Evolutionary conservation across 2,888 invertebrate genomes (phyloP).

Genomic region (Zhuqinia jingwanae): DNA sequence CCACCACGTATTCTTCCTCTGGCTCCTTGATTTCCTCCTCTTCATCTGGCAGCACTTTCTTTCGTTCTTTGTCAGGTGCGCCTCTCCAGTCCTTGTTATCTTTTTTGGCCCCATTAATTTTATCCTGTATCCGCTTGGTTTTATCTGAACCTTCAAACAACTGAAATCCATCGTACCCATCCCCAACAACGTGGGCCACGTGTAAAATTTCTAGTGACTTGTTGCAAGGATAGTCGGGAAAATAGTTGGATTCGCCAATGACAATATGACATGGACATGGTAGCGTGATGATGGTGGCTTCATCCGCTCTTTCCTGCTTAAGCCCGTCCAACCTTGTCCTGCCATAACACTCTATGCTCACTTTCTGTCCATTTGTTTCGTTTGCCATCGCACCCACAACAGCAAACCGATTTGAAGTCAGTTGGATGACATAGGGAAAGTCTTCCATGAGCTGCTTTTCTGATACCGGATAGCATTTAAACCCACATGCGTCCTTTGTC

Average conservation of each 20-base stretch:
- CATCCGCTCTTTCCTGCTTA: constrained; percentile 41
- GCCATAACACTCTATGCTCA: constrained; percentile 35
- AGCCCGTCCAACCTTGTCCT: constrained; percentile 20
- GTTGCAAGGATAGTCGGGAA: constrained; percentile 47
- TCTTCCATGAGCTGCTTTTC: constrained; percentile 7
- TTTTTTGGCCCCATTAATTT: constrained; percentile 9
- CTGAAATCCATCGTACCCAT: constrained; percentile 16
- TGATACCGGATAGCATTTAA: constrained; percentile 30
- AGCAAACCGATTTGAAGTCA: constrained; percentile 50
- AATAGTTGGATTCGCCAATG: constrained; percentile 18
- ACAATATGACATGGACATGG: constrained; percentile 49
- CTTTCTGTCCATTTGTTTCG: constrained; percentile 37
- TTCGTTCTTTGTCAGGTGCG: background rate
- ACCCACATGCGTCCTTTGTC: constrained; percentile 37
- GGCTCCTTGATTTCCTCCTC: background rate
- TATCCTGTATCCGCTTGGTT: constrained; percentile 2
- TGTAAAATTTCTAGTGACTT: constrained; percentile 45
- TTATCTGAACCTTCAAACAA: constrained; percentile 15
- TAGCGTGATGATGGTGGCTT: constrained; percentile 42
- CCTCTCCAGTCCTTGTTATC: background rate
- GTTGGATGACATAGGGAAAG: constrained; percentile 40
- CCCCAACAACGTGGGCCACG: constrained; percentile 44
- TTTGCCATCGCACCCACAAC: constrained; percentile 48
- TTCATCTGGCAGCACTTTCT: constrained; percentile 6
- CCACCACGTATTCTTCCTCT: constrained; percentile 13